Evolutionary conservation across 2,797 vertebrate species (phyloP).

Genomic region (Martes flavigula): DNA sequence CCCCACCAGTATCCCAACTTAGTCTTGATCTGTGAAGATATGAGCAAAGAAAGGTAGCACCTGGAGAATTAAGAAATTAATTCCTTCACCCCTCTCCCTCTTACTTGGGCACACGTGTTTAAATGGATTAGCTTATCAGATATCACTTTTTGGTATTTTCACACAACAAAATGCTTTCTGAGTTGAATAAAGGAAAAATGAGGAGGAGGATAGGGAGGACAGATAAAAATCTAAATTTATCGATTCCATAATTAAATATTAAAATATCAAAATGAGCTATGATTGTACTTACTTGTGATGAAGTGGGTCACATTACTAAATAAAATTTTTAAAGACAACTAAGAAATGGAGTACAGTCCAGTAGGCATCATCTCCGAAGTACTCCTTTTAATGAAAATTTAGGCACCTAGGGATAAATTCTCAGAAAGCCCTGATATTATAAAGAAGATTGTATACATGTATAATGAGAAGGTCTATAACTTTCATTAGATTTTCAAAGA

Average conservation of each 20-base stretch:
- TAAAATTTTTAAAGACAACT: neutral
- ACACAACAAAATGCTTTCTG: neutral
- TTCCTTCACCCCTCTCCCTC: neutral
- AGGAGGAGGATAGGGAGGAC: neutral
- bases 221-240: neutral
- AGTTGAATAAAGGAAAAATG: constrained; percentile 8
- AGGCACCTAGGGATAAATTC: neutral
- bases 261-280: neutral
- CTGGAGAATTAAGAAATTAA: neutral
- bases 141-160: neutral
- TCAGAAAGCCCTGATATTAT: neutral
- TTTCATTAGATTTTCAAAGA: neutral
- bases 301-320: neutral
- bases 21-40: neutral
- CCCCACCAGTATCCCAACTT: neutral
- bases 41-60: neutral
- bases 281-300: neutral
- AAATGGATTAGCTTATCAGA: neutral
- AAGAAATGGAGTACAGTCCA: neutral
- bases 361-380: neutral
- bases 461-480: neutral
- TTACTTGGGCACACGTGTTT: neutral
- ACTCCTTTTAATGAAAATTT: neutral
- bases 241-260: neutral
- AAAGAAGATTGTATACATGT: neutral